A percentile compares a stretch with the other conserved stretches of the same genome.
These are phyloP conservation scores for Ranitomeya imitator DNA, from an alignment of 2,113 vertebrate species.

Conservation along the genomic window DNA sequence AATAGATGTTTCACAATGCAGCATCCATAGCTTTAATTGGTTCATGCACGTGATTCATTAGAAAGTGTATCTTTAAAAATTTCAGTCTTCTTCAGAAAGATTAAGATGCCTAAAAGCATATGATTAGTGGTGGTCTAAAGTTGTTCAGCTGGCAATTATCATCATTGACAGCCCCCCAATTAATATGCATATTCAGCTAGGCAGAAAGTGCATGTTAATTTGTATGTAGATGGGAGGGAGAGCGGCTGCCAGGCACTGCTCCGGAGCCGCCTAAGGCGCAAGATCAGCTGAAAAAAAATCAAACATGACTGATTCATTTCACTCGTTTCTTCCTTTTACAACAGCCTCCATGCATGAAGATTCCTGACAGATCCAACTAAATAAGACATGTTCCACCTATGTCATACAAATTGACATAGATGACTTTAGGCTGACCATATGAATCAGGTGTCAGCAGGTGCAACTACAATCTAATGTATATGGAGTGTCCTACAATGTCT, in stretches of 20 bases:
- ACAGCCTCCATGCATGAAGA: background rate
- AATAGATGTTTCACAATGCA: background rate
- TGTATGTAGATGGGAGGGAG: background rate
- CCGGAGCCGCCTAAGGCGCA: background rate
- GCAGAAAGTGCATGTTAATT: slow-evolving; percentile 2
- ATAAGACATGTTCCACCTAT: background rate
- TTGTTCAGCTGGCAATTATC: background rate
- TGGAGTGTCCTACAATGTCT: background rate
- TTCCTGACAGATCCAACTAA: background rate
- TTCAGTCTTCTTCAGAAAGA: background rate
- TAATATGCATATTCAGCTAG: slow-evolving; percentile 24
- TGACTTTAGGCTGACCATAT: background rate
- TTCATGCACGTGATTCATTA: background rate
- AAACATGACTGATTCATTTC: slow-evolving; percentile 1
- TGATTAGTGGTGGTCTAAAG: background rate
- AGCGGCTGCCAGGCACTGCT: background rate
- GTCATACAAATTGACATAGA: background rate
- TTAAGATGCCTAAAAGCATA: background rate
- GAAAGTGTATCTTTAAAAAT: background rate
- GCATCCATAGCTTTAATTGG: background rate
- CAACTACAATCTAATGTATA: background rate
- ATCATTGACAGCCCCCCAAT: background rate
- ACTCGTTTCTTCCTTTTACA: background rate
- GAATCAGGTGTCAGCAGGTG: background rate
- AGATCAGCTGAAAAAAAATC: slow-evolving; percentile 4